These are phyloP conservation scores for Siderastrea radians DNA, from an alignment of 92 coral and sea anemone genomes.

Conservation along the genomic window DNA sequence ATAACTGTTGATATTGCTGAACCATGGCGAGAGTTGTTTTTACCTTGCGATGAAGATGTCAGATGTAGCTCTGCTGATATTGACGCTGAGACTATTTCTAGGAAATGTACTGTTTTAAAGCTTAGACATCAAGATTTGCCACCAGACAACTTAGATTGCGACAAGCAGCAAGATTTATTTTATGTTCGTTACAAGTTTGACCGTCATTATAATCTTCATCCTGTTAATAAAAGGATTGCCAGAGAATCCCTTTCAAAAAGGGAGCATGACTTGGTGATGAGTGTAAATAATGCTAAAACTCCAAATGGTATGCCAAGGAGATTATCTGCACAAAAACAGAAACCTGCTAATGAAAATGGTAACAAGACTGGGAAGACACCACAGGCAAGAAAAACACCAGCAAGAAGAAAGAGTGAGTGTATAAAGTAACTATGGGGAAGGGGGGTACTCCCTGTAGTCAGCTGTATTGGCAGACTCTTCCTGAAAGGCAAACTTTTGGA, in stretches of 20 bases:
- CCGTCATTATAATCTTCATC: slow-evolving; percentile 59
- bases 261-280: neutral
- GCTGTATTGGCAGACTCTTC: too few species aligned
- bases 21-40: slow-evolving; percentile 70
- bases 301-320: slow-evolving; percentile 24
- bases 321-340: neutral
- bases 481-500: too few species aligned
- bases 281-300: slow-evolving; percentile 24
- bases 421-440: neutral
- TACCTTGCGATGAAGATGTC: slow-evolving; percentile 63
- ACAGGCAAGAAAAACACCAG: slow-evolving; percentile 10
- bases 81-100: slow-evolving; percentile 83
- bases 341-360: neutral
- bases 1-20: slow-evolving; percentile 36
- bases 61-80: slow-evolving; percentile 57
- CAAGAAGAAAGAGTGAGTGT: slow-evolving; percentile 27
- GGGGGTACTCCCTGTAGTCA: neutral
- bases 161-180: slow-evolving; percentile 44
- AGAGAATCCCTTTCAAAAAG: slow-evolving; percentile 20
- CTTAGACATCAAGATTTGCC: slow-evolving; percentile 33
- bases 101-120: slow-evolving; percentile 65
- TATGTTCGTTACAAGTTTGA: slow-evolving; percentile 86
- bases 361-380: slow-evolving; percentile 15
- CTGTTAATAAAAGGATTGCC: slow-evolving; percentile 23
- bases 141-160: slow-evolving; percentile 25